Percentiles rank a stretch among this genome's conserved stretches.
These are phyloP conservation scores for Umimayanthus chanpuru DNA, from an alignment of 92 coral and sea anemone species.

Conservation along the genomic window DNA sequence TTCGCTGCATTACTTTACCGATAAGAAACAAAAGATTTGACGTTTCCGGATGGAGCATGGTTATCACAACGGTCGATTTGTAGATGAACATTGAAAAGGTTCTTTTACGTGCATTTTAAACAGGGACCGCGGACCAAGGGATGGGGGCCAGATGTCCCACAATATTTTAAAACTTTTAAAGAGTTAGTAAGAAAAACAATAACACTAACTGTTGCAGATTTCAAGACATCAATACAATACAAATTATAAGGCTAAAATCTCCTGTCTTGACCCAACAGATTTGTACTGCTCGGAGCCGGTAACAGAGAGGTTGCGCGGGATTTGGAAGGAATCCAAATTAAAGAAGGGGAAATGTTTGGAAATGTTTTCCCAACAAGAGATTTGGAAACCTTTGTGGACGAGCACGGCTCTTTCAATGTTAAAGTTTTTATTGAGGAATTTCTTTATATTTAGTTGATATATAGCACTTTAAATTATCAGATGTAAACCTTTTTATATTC, in stretches of 20 bases:
- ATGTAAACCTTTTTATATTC: too few species aligned
- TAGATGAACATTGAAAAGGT: too few species aligned
- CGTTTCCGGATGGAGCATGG: too few species aligned
- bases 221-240: not conserved
- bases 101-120: too few species aligned
- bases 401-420: not conserved
- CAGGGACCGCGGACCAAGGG: too few species aligned
- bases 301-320: not conserved
- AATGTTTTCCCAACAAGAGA: not conserved
- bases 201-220: not conserved
- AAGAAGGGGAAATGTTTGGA: not conserved
- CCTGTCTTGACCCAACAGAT: not conserved
- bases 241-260: not conserved
- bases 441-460: not conserved
- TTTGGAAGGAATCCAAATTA: not conserved
- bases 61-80: too few species aligned
- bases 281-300: not conserved
- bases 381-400: not conserved
- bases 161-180: too few species aligned
- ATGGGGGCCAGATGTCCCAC: too few species aligned
- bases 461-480: too few species aligned
- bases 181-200: too few species aligned
- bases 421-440: not conserved
- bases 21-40: too few species aligned
- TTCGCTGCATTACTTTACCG: too few species aligned